Conservation (phyloP, 2,113 vertebrate genomes). For the Diphyllodes magnificus region DNA sequence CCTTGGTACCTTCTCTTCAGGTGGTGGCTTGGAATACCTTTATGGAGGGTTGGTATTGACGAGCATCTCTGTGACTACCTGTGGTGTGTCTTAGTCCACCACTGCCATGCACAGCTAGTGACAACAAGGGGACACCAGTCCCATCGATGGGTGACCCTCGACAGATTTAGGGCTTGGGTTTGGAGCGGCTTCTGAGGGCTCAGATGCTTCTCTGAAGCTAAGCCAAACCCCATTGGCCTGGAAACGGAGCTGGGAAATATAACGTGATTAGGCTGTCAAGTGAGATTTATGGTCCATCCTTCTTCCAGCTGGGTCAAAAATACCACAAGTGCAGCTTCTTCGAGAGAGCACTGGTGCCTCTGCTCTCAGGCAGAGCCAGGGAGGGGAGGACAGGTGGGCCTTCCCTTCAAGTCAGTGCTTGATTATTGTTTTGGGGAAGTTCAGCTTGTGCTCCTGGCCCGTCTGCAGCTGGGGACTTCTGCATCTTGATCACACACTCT, state of each 20-base stretch:
- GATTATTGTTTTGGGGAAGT: background rate
- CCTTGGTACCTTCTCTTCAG: background rate
- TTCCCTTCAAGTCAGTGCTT: background rate
- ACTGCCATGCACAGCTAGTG: background rate
- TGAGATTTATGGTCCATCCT: conserved; percentile 36
- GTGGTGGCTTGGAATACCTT: background rate
- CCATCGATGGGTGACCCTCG: background rate
- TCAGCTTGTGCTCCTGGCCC: background rate
- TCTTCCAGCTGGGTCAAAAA: conserved; percentile 51
- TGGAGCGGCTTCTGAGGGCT: conserved; percentile 40
- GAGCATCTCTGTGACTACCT: background rate
- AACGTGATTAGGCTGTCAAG: conserved; percentile 44
- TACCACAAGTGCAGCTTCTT: background rate
- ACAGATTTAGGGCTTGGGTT: conserved; percentile 25
- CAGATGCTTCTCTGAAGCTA: conserved; percentile 51
- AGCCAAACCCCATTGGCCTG: conserved; percentile 54
- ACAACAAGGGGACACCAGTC: background rate
- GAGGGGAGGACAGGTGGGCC: background rate
- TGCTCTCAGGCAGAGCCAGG: background rate
- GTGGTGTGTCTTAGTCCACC: background rate
- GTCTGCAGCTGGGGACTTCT: background rate
- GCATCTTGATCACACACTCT: background rate
- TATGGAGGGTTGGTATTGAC: background rate
- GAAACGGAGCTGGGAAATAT: conserved; percentile 26
- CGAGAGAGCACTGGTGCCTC: background rate